Conservation (phyloP, 2,113 vertebrate species). For the Ivindomyrus marchei region DNA sequence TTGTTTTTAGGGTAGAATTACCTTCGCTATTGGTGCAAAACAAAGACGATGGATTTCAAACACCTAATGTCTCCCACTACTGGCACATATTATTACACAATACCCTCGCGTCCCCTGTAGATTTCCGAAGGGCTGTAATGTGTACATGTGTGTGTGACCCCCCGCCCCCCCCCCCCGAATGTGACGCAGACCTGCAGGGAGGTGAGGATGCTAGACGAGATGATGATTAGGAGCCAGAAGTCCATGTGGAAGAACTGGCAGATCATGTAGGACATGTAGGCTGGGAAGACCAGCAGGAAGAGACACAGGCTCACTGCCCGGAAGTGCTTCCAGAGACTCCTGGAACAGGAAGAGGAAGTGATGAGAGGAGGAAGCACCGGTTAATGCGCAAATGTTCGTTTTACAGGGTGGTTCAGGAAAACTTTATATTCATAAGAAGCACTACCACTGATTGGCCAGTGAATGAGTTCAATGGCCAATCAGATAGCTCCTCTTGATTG, state of each 20-base stretch:
- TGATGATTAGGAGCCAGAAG: slow-evolving; percentile 98
- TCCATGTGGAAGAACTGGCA: slow-evolving; percentile 99
- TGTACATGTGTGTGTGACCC: neutral
- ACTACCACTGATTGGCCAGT: neutral
- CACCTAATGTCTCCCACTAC: neutral
- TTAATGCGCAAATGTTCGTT: neutral
- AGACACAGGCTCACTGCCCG: slow-evolving; percentile 88
- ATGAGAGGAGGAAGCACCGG: neutral
- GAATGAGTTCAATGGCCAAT: neutral
- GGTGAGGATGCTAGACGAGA: slow-evolving; percentile 94
- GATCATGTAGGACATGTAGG: slow-evolving; percentile 98
- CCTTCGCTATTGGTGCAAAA: neutral
- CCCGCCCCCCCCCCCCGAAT: neutral
- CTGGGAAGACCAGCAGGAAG: slow-evolving; percentile 88
- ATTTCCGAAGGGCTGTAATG: neutral
- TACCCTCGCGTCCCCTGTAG: neutral
- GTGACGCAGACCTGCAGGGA: slow-evolving; percentile 82
- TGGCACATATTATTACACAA: neutral
- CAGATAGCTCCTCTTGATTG: neutral
- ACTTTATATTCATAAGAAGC: neutral
- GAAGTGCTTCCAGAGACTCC: slow-evolving; percentile 98
- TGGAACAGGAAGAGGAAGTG: slow-evolving; percentile 35
- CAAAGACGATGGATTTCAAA: neutral
- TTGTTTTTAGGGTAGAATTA: neutral
- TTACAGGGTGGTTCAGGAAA: neutral